Conservation (phyloP, 2,113 vertebrate genomes). For the Xiphias gladius region DNA sequence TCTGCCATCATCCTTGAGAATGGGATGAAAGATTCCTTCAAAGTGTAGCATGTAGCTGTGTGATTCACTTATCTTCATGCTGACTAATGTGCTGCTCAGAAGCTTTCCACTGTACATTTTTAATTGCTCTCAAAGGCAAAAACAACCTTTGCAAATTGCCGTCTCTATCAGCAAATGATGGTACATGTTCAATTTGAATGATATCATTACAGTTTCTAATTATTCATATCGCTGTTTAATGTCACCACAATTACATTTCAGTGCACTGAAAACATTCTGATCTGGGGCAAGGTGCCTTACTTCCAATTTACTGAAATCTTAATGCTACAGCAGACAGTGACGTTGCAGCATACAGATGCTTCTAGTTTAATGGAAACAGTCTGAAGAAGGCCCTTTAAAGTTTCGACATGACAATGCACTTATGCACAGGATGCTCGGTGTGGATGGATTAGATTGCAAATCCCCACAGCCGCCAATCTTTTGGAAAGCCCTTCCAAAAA, state of each 20-base stretch:
- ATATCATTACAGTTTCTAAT: constrained; percentile 42
- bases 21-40: constrained; percentile 47
- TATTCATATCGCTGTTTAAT: constrained; percentile 19
- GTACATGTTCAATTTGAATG: constrained; percentile 21
- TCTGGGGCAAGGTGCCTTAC: no score
- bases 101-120: constrained; percentile 50
- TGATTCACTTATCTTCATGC: constrained; percentile 54
- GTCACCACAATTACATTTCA: constrained; percentile 17
- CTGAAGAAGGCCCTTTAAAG: neutral
- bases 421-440: neutral
- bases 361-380: neutral
- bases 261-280: neutral
- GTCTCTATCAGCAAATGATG: constrained; percentile 38
- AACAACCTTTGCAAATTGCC: constrained; percentile 55
- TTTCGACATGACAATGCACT: neutral
- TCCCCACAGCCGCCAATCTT: neutral
- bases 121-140: constrained; percentile 66
- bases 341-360: neutral
- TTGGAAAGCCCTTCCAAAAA: neutral
- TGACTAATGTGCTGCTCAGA: constrained; percentile 47
- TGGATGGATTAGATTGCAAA: neutral
- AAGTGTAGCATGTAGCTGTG: constrained; percentile 38
- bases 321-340: neutral
- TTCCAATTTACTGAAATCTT: neutral
- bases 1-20: constrained; percentile 46